Evolutionary conservation across 2,797 vertebrate species (phyloP).

Genomic region (Ptychadena robeensis): DNA sequence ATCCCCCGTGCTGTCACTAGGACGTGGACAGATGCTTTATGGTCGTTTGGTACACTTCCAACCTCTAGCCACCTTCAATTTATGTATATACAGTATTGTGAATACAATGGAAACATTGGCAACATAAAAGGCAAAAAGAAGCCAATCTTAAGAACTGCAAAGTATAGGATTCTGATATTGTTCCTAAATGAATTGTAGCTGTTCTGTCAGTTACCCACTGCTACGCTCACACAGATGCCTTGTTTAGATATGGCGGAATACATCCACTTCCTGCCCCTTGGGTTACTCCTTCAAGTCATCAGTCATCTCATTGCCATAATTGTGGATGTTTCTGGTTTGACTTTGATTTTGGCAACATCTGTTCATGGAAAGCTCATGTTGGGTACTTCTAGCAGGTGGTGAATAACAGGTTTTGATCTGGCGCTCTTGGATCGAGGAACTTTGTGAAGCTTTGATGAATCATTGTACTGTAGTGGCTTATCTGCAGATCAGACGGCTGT

Average conservation of each 20-base stretch:
- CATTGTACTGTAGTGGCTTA: conserved; percentile 42
- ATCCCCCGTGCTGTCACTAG: no score
- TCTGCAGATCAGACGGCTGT: conserved; percentile 50
- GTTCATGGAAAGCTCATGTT: conserved; percentile 24
- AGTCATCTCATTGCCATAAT: conserved; percentile 46
- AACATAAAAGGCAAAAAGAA: background rate
- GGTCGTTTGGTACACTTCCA: no score
- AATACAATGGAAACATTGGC: background rate
- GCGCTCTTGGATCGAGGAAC: conserved; percentile 41
- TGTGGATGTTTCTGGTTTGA: conserved; percentile 38
- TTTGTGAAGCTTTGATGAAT: conserved; percentile 52
- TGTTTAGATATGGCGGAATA: conserved; percentile 29
- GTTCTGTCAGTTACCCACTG: conserved; percentile 27
- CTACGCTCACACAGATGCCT: conserved; percentile 24
- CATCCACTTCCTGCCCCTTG: conserved; percentile 48
- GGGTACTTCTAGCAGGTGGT: conserved; percentile 53
- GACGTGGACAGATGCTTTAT: no score
- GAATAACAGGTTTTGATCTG: conserved; percentile 56
- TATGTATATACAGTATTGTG: background rate
- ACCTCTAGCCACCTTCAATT: no score
- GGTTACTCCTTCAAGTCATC: conserved; percentile 53
- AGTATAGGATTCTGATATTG: background rate
- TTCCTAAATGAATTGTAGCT: background rate
- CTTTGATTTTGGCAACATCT: conserved; percentile 61
- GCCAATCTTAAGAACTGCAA: background rate